A percentile compares a stretch with the other conserved stretches of the same genome.
Conservation (phyloP, 2,113 vertebrate genomes). For the Alouatta palliata region DNA sequence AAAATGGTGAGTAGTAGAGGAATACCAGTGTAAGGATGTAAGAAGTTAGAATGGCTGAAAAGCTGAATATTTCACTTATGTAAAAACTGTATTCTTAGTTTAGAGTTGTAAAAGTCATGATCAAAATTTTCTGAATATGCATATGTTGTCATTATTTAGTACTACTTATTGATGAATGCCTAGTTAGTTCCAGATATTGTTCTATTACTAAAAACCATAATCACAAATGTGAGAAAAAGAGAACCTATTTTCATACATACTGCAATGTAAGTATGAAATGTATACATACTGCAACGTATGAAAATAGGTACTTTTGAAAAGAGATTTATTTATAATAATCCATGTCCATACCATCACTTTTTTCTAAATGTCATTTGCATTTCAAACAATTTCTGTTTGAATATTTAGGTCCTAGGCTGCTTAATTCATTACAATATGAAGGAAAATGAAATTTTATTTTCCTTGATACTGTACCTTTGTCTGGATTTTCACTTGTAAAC, state of each 20-base stretch:
- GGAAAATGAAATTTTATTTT: background rate
- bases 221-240: background rate
- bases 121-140: constrained; percentile 23
- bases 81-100: background rate
- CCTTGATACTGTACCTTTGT: constrained; percentile 33
- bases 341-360: background rate
- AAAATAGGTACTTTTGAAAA: background rate
- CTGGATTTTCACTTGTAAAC: constrained; percentile 51
- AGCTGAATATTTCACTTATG: background rate
- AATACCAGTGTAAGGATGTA: background rate
- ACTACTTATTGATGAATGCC: background rate
- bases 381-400: constrained; percentile 29
- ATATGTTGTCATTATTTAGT: background rate
- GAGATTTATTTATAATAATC: background rate
- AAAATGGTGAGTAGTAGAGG: background rate
- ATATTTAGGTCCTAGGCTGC: background rate
- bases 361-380: background rate
- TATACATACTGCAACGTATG: background rate
- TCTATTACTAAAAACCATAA: background rate
- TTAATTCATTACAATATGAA: constrained; percentile 12
- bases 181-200: background rate
- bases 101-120: background rate
- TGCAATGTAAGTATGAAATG: background rate
- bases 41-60: background rate
- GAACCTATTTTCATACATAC: background rate